Conservation (phyloP, 1,140 invertebrate genomes). For the Drosophila orosa region DNA sequence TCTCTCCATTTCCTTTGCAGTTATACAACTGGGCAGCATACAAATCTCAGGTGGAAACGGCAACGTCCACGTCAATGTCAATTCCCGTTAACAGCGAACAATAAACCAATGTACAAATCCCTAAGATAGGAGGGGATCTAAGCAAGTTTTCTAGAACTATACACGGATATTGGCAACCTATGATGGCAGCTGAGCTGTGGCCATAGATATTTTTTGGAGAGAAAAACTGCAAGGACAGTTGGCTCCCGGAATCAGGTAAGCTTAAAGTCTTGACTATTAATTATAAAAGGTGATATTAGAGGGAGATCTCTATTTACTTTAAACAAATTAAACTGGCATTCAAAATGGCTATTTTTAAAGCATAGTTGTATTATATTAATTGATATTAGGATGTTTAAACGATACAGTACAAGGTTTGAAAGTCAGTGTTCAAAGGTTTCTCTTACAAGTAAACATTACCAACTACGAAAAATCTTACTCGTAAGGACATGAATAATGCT, state of each 20-base stretch:
- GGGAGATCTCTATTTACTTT: background rate
- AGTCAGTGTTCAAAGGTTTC: background rate
- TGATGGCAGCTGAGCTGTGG: slow-evolving; percentile 13
- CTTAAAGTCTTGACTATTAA: background rate
- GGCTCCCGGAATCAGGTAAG: slow-evolving; percentile 41
- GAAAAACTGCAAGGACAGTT: slow-evolving; percentile 29
- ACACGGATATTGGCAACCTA: background rate
- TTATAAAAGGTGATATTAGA: no score
- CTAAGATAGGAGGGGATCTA: slow-evolving; percentile 4
- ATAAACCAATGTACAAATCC: slow-evolving; percentile 35
- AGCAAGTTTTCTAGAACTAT: slow-evolving; percentile 10
- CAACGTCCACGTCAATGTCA: slow-evolving; percentile 35
- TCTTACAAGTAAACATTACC: background rate
- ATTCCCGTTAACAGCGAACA: slow-evolving; percentile 38
- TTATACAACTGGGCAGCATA: slow-evolving; percentile 36
- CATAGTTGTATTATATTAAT: no score
- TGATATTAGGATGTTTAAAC: no score
- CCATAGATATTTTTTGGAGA: slow-evolving; percentile 9
- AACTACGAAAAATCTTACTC: background rate
- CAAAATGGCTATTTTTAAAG: no score
- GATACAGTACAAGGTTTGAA: background rate
- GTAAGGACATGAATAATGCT: background rate
- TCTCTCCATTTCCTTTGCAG: slow-evolving; percentile 47
- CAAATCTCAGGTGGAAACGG: slow-evolving; percentile 29
- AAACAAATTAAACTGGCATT: no score